Conservation (phyloP, 1,140 invertebrate genomes). For the Anoplophora glabripennis region DNA sequence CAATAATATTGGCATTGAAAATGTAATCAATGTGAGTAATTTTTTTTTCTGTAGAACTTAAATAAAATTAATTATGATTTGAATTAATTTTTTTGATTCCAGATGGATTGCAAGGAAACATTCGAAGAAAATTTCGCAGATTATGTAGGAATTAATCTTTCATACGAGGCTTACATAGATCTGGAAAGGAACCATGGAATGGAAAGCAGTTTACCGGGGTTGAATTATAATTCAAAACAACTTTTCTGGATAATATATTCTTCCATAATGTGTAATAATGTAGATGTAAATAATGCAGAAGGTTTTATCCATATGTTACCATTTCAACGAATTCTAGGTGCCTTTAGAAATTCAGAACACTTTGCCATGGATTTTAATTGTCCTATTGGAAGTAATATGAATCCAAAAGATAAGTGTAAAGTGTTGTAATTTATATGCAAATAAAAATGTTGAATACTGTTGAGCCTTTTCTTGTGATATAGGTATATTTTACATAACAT, state of each 20-base stretch:
- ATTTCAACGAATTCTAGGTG: constrained; percentile 16
- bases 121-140: constrained; percentile 90
- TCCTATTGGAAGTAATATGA: constrained; percentile 56
- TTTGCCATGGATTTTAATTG: constrained; percentile 68
- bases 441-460: too few species aligned
- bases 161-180: constrained; percentile 73
- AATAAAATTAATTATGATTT: too few species aligned
- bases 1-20: not conserved
- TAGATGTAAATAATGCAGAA: not conserved
- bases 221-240: constrained; percentile 8
- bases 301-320: constrained; percentile 2
- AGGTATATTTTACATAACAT: too few species aligned
- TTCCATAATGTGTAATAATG: not conserved
- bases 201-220: constrained; percentile 47
- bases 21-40: not conserved
- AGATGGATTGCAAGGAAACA: constrained; percentile 83
- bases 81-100: constrained; percentile 35
- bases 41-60: not conserved
- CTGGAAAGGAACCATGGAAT: constrained; percentile 63
- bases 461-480: too few species aligned
- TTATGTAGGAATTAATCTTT: constrained; percentile 73
- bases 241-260: constrained; percentile 12
- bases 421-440: constrained; percentile 1
- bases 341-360: constrained; percentile 38
- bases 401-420: constrained; percentile 56